These are phyloP conservation scores for Cuculus canorus DNA, from an alignment of 2,797 vertebrate genomes.

Conservation along the genomic window DNA sequence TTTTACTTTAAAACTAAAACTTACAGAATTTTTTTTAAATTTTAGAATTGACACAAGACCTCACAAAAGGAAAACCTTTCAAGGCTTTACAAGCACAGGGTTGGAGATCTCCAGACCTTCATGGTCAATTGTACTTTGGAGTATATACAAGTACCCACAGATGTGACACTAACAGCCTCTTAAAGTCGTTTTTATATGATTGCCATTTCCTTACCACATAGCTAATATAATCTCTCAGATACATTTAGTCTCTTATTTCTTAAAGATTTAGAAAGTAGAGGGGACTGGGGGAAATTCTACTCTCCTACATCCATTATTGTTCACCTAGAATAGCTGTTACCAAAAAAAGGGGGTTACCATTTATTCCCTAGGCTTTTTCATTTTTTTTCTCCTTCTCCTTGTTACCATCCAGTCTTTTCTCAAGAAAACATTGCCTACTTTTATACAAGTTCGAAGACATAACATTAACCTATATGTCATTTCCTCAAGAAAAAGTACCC, in stretches of 20 bases:
- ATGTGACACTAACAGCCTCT: accelerated
- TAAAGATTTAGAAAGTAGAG: background rate
- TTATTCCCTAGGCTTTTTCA: background rate
- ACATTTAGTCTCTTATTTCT: background rate
- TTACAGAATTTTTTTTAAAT: background rate
- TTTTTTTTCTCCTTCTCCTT: background rate
- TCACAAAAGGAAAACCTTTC: background rate
- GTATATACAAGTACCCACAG: background rate
- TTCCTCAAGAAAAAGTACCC: background rate
- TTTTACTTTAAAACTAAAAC: background rate
- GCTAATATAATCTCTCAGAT: background rate
- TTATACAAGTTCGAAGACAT: background rate
- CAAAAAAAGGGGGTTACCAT: background rate
- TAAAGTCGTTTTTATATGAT: background rate
- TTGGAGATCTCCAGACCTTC: background rate
- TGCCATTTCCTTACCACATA: background rate
- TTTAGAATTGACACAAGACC: background rate
- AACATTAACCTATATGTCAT: background rate
- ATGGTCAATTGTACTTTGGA: background rate
- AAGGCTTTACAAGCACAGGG: background rate
- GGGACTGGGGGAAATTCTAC: background rate
- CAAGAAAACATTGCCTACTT: background rate
- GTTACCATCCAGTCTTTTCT: background rate
- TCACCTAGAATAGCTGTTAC: background rate
- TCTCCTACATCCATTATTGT: background rate